Conservation (phyloP, 1,140 invertebrate genomes). For the Drosophila ananassae region DNA sequence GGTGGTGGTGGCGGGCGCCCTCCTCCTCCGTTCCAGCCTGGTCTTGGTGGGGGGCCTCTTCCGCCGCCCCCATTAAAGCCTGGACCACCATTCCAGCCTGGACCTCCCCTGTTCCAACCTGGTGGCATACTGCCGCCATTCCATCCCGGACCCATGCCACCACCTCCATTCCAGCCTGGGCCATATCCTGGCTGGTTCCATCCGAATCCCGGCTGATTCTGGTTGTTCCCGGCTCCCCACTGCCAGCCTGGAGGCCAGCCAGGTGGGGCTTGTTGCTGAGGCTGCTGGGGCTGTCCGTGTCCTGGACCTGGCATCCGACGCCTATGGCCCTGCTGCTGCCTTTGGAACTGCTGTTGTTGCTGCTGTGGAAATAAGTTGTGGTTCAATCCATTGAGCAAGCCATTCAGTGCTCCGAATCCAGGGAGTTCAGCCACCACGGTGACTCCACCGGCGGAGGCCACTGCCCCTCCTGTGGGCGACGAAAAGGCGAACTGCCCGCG, state of each 20-base stretch:
- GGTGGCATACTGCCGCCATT: slow-evolving; percentile 4
- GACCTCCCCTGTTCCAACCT: slow-evolving; percentile 12
- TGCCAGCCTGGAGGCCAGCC: slow-evolving; percentile 48
- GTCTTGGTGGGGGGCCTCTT: slow-evolving; percentile 10
- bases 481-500: slow-evolving; percentile 45
- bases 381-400: slow-evolving; percentile 16
- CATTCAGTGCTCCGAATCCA: slow-evolving; percentile 25
- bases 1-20: slow-evolving; percentile 9
- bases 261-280: slow-evolving; percentile 28
- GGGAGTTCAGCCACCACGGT: slow-evolving; percentile 55
- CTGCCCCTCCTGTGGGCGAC: slow-evolving; percentile 21
- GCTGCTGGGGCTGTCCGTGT: slow-evolving; percentile 8
- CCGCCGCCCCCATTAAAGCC: slow-evolving; percentile 15
- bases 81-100: slow-evolving; percentile 20
- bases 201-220: slow-evolving; percentile 26
- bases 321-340: slow-evolving; percentile 16
- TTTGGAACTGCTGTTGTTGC: slow-evolving; percentile 23
- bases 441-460: slow-evolving; percentile 53
- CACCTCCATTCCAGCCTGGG: slow-evolving; percentile 24
- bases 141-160: slow-evolving; percentile 6
- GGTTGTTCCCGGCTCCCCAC: slow-evolving; percentile 28
- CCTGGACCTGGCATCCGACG: neutral
- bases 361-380: slow-evolving; percentile 19
- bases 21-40: slow-evolving; percentile 9
- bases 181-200: slow-evolving; percentile 3